Evolutionary conservation across 1,140 invertebrate genomes (phyloP).

Genomic region (Pteromalus puparum): DNA sequence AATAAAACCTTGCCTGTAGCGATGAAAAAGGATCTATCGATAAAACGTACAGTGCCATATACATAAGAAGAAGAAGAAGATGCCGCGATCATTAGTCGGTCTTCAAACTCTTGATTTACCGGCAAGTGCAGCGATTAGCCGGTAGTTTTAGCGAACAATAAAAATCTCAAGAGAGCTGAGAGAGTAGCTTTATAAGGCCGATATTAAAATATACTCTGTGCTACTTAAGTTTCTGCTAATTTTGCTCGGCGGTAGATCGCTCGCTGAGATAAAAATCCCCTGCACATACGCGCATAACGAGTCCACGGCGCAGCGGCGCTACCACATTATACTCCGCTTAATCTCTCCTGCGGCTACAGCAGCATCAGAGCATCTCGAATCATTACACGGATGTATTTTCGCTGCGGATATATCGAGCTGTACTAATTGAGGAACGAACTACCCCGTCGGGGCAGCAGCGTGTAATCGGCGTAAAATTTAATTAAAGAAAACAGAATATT

Average conservation of each 20-base stretch:
- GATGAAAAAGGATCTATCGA: not conserved
- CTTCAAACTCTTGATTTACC: slow-evolving; percentile 26
- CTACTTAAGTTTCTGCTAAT: slow-evolving; percentile 45
- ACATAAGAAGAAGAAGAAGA: not conserved
- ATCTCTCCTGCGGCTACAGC: slow-evolving; percentile 10
- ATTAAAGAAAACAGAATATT: slow-evolving; percentile 48
- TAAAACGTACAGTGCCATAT: not conserved
- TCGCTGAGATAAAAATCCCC: slow-evolving; percentile 43
- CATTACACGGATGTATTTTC: slow-evolving; percentile 38
- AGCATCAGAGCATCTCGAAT: not conserved
- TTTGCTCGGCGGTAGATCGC: slow-evolving; percentile 45
- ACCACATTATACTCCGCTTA: slow-evolving; percentile 31
- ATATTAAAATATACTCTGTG: slow-evolving; percentile 41
- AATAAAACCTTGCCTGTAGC: slow-evolving; percentile 16
- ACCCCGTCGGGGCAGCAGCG: not conserved
- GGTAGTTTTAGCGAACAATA: slow-evolving; percentile 32
- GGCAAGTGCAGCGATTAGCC: slow-evolving; percentile 39
- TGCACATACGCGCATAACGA: slow-evolving; percentile 33
- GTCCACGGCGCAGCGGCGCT: not conserved
- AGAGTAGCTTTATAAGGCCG: not conserved
- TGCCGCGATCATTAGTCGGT: slow-evolving; percentile 51
- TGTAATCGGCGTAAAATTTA: slow-evolving; percentile 50
- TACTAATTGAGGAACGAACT: slow-evolving; percentile 50
- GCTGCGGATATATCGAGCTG: not conserved
- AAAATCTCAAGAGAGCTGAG: not conserved